phyloP scores from a whole-genome alignment of 35 echinoderm and acorn worm genomes.

The Apostichopus japonicus region DNA sequence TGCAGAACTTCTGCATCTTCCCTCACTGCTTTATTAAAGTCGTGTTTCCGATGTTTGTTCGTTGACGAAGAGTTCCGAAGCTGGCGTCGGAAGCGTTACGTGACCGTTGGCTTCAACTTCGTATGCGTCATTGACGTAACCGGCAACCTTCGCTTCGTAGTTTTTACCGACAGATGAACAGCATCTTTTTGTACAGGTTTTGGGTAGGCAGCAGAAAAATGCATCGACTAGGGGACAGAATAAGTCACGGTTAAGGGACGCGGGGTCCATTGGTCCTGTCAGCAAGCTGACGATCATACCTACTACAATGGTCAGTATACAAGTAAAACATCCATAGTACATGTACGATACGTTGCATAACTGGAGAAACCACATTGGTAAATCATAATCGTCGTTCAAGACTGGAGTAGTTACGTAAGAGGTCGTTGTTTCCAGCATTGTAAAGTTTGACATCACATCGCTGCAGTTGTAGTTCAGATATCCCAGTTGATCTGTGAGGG shows the following conservation, averaged over 20 bases:
- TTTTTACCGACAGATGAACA: slow-evolving; percentile 46
- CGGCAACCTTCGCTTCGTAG: slow-evolving; percentile 15
- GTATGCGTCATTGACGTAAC: slow-evolving; percentile 17
- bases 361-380: slow-evolving; percentile 14
- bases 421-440: neutral
- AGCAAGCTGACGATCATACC: slow-evolving; percentile 19
- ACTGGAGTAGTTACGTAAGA: neutral
- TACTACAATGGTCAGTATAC: slow-evolving; percentile 22
- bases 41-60: neutral
- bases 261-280: slow-evolving; percentile 21
- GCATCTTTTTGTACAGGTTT: neutral
- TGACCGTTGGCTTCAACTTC: slow-evolving; percentile 39
- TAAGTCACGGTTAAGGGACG: slow-evolving; percentile 13
- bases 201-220: slow-evolving; percentile 34
- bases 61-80: slow-evolving; percentile 8
- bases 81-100: neutral
- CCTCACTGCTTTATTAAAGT: too few relatives aligned
- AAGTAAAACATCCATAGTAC: slow-evolving; percentile 59
- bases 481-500: slow-evolving; percentile 17
- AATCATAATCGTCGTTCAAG: neutral
- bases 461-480: slow-evolving; percentile 27
- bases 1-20: too few relatives aligned
- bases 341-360: slow-evolving; percentile 43
- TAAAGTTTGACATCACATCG: neutral
- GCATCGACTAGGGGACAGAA: slow-evolving; percentile 15